Evolutionary conservation across 2,888 invertebrate genomes (phyloP), one percentile per base, ranked within the genome.

Genomic region (Apamea monoglypha): DNA sequence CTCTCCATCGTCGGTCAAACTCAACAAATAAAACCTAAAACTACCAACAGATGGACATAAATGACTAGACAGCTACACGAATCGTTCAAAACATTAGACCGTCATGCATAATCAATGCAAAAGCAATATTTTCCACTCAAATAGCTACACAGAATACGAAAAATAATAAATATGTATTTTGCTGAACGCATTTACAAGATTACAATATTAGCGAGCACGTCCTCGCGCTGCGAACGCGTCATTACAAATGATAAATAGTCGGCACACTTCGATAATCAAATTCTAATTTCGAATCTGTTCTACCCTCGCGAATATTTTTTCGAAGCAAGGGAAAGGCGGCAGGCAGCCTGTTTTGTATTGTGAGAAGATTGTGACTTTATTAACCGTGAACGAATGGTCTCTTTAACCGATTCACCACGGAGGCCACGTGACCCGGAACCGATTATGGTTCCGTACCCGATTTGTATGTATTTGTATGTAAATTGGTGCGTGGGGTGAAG

Each of bases 341-440:
- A 93, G 94, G 92, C 94, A 93, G 94, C 90, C 94, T 93, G 94
- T 93, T 93, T 92, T 92, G 93, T 95, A 96, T 96, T 96, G 96
- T 96, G 95, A 95, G 95, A 96, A 96, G 95, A 95, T 96, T 96
- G 96, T 96, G 94, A 93, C 95, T 96, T 96, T 97, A 96, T 96
- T 96, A 96, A 95, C 94, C 97, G 96, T 97, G 95, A 96, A 96
- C 92, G 94, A 93, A 94, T 94, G 94, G 93, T 95, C 95, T 95
- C 95, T 96, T 96, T 95, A 95, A 95, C 94, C 92, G 96, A 97
- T 97, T 97, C 97, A 97, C 95, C 95, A 94, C 97, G 97, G 95
- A 93, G 90, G 97, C 92, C 97, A 97, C 97, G 97, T 97, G 97
- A 97, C 97, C 95, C 96, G 96, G 96, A 96, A 96, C 96, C 94